phyloP scores from a whole-genome alignment of 2,888 invertebrate species.

The Ochropleura plecta region DNA sequence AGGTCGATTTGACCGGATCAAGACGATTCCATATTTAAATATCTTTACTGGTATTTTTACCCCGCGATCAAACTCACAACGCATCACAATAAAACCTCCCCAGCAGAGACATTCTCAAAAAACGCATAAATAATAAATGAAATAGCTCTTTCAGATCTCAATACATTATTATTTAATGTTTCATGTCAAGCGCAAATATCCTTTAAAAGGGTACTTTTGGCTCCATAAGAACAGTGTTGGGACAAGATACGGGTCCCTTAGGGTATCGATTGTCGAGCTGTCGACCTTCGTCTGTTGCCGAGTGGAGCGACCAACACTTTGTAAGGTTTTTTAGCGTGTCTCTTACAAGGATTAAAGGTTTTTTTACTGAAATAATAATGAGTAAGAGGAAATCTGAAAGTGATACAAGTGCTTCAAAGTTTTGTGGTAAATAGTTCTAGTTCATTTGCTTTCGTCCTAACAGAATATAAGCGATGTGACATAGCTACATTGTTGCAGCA shows the following conservation, averaged over 20 bases:
- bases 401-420: background rate
- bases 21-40: no score
- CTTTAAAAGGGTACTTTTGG: constrained; percentile 47
- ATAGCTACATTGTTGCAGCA: no score
- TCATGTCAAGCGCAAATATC: constrained; percentile 40
- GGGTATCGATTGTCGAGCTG: constrained; percentile 33
- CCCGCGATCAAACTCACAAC: background rate
- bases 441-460: no score
- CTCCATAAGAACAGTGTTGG: constrained; percentile 41
- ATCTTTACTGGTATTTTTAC: background rate
- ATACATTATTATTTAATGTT: constrained; percentile 50
- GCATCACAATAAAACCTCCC: background rate
- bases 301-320: background rate
- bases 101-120: background rate
- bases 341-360: background rate
- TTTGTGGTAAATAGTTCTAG: background rate
- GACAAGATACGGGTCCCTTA: constrained; percentile 36
- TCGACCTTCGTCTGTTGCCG: constrained; percentile 28
- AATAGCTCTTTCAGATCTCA: constrained; percentile 28
- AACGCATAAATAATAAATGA: constrained; percentile 40
- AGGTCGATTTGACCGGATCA: no score
- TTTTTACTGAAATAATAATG: background rate
- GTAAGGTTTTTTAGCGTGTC: constrained; percentile 7
- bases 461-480: no score
- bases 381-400: background rate